A percentile compares a stretch with the other conserved stretches of the same genome.
phyloP scores from a whole-genome alignment of 2,113 vertebrate species.

The Crypturellus undulatus region DNA sequence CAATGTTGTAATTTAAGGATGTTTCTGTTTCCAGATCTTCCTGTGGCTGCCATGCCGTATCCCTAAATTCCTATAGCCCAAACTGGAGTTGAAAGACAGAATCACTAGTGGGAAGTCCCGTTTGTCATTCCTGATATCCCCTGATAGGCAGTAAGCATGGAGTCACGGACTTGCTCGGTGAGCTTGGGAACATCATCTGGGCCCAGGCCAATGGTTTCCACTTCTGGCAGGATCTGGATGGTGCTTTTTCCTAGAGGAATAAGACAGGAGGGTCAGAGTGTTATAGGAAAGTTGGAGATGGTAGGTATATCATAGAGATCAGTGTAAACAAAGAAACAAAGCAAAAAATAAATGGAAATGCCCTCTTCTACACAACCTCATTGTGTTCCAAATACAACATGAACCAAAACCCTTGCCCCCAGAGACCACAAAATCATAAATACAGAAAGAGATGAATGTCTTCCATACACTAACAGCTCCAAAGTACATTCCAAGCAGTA shows the following conservation, averaged over 20 bases:
- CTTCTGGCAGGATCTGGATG: conserved; percentile 50
- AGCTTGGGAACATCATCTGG: not conserved
- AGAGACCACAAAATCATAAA: not conserved
- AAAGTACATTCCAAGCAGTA: not conserved
- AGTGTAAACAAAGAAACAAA: not conserved
- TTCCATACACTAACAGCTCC: not conserved
- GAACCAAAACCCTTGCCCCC: not conserved
- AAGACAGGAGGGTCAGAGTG: not conserved
- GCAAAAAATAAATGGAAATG: not conserved
- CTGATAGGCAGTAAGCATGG: not conserved
- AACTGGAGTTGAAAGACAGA: not conserved
- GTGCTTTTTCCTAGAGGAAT: not conserved
- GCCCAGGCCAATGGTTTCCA: not conserved
- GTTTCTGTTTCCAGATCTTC: not conserved
- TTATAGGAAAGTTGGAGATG: not conserved
- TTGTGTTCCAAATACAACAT: not conserved
- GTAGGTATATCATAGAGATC: not conserved
- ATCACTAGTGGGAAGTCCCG: accelerated
- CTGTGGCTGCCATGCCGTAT: not conserved
- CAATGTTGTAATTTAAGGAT: not conserved
- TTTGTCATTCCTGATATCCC: not conserved
- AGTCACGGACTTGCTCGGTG: not conserved
- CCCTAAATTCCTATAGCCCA: not conserved
- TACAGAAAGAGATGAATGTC: not conserved
- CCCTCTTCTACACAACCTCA: not conserved